Evolutionary conservation across 2,113 vertebrate species (phyloP).

Genomic region (Salvelinus fontinalis): DNA sequence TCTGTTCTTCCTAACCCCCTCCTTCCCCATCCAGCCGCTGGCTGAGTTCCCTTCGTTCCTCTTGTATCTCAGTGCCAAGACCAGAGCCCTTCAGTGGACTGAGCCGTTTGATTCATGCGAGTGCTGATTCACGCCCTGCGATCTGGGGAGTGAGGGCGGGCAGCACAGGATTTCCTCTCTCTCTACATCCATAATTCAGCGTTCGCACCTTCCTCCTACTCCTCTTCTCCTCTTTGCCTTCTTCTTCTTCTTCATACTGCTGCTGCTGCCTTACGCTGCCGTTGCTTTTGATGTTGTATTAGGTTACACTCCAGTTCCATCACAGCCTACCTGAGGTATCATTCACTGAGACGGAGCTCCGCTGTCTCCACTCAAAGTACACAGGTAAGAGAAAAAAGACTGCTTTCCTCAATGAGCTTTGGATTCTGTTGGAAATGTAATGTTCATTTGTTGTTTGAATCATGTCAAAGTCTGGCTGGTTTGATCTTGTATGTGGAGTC

Average conservation of each 20-base stretch:
- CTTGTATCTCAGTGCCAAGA: slow-evolving; percentile 38
- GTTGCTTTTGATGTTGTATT: not conserved
- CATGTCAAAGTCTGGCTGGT: not conserved
- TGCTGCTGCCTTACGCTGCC: not conserved
- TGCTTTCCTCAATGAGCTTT: not conserved
- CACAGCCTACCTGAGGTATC: slow-evolving; percentile 2
- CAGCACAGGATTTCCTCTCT: slow-evolving; percentile 50
- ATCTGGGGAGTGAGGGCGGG: slow-evolving; percentile 48
- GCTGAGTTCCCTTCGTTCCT: slow-evolving; percentile 30
- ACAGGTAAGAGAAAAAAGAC: not conserved
- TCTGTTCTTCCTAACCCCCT: not conserved
- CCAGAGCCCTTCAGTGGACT: slow-evolving; percentile 41
- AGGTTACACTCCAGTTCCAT: not conserved
- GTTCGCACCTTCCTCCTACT: slow-evolving; percentile 38
- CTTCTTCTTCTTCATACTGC: no score
- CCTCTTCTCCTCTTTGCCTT: not conserved
- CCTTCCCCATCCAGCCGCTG: slow-evolving; percentile 29
- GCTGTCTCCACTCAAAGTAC: not conserved
- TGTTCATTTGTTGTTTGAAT: not conserved
- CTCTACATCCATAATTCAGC: slow-evolving; percentile 68
- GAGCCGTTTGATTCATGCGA: slow-evolving; percentile 64
- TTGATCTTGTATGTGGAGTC: not conserved
- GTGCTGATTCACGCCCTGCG: slow-evolving; percentile 66
- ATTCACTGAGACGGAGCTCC: not conserved
- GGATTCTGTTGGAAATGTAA: not conserved